Evolutionary conservation across 2,797 vertebrate genomes (phyloP), one percentile per base, ranked within the genome.

Genomic region (Tiaroga cobitis): DNA sequence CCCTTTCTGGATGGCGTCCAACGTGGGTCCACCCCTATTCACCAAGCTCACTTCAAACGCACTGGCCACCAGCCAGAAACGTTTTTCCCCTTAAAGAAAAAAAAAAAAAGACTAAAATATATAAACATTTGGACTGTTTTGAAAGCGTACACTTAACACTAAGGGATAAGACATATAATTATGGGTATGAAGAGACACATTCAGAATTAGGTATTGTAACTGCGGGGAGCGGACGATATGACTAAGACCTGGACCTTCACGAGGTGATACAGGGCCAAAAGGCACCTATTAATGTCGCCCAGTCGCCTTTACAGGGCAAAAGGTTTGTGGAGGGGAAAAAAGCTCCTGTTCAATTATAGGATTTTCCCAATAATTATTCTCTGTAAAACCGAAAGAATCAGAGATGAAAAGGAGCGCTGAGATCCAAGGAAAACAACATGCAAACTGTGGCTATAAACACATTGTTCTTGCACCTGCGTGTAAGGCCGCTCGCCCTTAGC

Each of bases 111-210:
- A 84, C 39, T 77, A 68, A 85, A 89, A 86, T 88, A 90, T 73
- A 89, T 89, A 91, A 90, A 91, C 80, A 87, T 90, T 91, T 90
- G 85, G 80, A 88, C 73, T 82, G 86, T 84, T 90, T 88, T 90
- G 88, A 90, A 90, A 87, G 88, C 70, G 89, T 87, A 90, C 83
- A 80, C 88, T 87, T 89, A 87, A 81, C 87, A 87, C 80, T 91
- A 87, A 87, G 63, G 89, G 63, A 87, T 89, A 88, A 88, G 85
- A 81, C 69, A 75, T 81, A 82, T 90, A 91, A 91, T 90, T 91
- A 90, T 54, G 19, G 84, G 56, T 87, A 89, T 91, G 87, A 90
- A 87, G 89, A 90, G 85, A 81, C 32, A 81, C 73, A 88, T 89
- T 90, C 84, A 84, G 73, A 32, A 6, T 85, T 29, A 61, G 81